Base-by-base conservation (phyloP, 2,113 vertebrate genomes). In the Sarotherodon lohbergeri region DNA sequence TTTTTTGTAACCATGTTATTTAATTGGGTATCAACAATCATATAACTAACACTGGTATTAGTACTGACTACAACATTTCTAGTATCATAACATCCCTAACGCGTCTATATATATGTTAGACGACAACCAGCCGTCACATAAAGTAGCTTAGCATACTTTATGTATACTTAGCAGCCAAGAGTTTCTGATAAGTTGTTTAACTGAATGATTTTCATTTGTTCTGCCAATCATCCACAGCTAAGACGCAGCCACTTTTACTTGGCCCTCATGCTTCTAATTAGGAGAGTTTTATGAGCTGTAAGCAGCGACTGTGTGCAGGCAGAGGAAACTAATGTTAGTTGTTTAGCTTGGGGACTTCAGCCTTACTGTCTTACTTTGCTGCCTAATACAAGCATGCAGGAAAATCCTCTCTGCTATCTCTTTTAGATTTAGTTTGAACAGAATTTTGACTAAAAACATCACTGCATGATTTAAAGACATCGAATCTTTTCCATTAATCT, bases 401-500 rank as follows among this genome's bases (percentile, higher is more conserved):
- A 73, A 46, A 43, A 43, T 1, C 39, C n/a, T 71, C 7, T 78
- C 71, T 32, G 73, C 16, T 50, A 29, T 50, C 41, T 50, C 73
- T 32, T 16, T 78, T 19, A 32, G 6, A 27, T 76, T 27, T 66
- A 66, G 34, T 39, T 39, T 39, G 61, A 22, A 39, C 61, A 66
- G 34, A 39, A 39, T 39, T 66, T 66, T 66, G 34, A 66, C 34
- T 39, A 66, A 39, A 66, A 66, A 39, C 12, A 4, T 66, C 61
- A 66, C 34, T 39, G 61, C 34, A 66, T 39, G 6, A 66, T 66
- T 39, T 39, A 66, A 39, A 66, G 17, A 66, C 61, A 12, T 66
- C 0, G 0, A 66, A 66, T n/a, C 32, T 66, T 66, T 66, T 5
- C 1, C 10, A 66, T 39, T 63, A 63, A n/a, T 36, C 59, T 63